Conservation (phyloP, 2,797 vertebrate species). For the Chaenodraco wilsoni region DNA sequence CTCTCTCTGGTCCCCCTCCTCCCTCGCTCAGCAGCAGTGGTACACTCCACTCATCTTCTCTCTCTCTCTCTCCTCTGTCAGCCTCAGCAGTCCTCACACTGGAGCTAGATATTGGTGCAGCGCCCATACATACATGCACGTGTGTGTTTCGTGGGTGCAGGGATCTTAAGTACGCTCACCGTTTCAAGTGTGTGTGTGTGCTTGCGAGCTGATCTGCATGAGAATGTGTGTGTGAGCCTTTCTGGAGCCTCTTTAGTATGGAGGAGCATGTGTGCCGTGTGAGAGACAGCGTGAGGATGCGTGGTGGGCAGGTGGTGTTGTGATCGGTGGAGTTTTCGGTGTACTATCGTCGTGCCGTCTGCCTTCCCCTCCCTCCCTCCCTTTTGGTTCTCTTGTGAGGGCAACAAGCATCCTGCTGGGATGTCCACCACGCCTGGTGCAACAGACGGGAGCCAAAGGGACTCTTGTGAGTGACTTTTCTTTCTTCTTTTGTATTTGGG, state of each 20-base stretch:
- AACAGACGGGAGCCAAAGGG: slow-evolving; percentile 76
- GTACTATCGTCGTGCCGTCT: slow-evolving; percentile 49
- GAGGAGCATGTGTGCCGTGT: slow-evolving; percentile 59
- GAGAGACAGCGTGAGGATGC: slow-evolving; percentile 66
- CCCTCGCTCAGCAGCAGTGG: slow-evolving; percentile 64
- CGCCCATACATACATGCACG: slow-evolving; percentile 34
- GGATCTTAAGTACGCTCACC: slow-evolving; percentile 19
- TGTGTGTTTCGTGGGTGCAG: slow-evolving; percentile 15
- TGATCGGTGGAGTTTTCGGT: slow-evolving; percentile 70
- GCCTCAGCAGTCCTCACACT: slow-evolving; percentile 56
- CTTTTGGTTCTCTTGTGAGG: slow-evolving; percentile 57
- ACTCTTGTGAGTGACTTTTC: slow-evolving; percentile 74
- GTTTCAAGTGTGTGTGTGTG: slow-evolving; percentile 1
- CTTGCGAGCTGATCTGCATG: slow-evolving; percentile 17
- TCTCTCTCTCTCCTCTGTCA: slow-evolving; percentile 40
- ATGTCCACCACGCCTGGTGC: slow-evolving; percentile 75
- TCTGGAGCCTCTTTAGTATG: slow-evolving; percentile 37
- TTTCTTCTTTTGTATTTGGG: slow-evolving; percentile 5
- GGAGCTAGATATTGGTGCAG: slow-evolving; percentile 57
- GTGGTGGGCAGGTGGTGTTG: slow-evolving; percentile 68
- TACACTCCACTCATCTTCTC: slow-evolving; percentile 66
- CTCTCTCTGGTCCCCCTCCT: slow-evolving; percentile 45
- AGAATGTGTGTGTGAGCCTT: slow-evolving; percentile 53
- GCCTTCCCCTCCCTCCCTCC: slow-evolving; percentile 37
- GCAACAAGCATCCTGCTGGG: slow-evolving; percentile 60